phyloP scores from a whole-genome alignment of 1,140 invertebrate species.

The Atta texana region DNA sequence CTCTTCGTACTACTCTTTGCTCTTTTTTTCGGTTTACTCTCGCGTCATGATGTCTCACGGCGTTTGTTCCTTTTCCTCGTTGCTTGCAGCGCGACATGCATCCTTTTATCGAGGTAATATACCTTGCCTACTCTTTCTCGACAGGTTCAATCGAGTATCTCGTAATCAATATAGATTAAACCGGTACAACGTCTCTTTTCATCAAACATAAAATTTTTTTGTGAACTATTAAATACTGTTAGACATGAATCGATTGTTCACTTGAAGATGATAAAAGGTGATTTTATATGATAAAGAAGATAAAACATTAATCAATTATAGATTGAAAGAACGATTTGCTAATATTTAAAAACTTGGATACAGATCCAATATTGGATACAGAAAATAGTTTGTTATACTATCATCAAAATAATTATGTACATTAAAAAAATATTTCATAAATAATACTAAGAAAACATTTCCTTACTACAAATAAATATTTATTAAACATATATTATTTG shows the following conservation, averaged over 20 bases:
- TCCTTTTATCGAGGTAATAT: conserved; percentile 64
- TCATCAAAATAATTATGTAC: too few species aligned
- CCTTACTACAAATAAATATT: too few species aligned
- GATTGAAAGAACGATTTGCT: too few species aligned
- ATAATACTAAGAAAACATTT: too few species aligned
- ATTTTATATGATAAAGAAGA: background rate
- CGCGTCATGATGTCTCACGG: conserved; percentile 63
- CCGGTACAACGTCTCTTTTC: background rate
- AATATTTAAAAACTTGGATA: too few species aligned
- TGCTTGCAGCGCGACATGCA: conserved; percentile 39
- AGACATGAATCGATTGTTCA: background rate
- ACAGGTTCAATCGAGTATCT: conserved; percentile 21
- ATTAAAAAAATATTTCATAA: too few species aligned
- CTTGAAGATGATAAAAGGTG: background rate
- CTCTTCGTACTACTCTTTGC: conserved; percentile 58
- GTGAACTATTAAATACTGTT: background rate
- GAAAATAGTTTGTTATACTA: too few species aligned
- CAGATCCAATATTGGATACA: too few species aligned
- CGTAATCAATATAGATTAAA: conserved; percentile 27
- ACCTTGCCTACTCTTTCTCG: conserved; percentile 23
- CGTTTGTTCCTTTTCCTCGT: conserved; percentile 54
- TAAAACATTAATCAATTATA: background rate
- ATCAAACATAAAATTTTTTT: conserved; percentile 17
- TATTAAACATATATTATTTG: too few species aligned
- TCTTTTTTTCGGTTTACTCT: conserved; percentile 56